A percentile compares a stretch with the other conserved stretches of the same genome.
Conservation (phyloP, 2,113 vertebrate species). For the Mandrillus leucophaeus region DNA sequence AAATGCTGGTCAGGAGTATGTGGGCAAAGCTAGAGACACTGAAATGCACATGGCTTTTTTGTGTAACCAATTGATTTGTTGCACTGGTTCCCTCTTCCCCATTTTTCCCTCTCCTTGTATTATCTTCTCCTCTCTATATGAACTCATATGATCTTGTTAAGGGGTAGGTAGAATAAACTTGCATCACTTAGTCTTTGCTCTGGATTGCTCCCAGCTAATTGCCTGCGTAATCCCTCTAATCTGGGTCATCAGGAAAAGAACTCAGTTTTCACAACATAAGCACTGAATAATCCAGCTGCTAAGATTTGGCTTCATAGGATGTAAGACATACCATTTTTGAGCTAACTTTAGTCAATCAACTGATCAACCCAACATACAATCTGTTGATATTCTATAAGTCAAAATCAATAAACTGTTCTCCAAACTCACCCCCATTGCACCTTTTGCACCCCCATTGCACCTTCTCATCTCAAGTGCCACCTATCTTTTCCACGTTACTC, state of each 20-base stretch:
- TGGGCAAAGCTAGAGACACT: background rate
- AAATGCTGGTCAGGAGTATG: background rate
- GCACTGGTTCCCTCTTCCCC: background rate
- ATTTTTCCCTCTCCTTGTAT: background rate
- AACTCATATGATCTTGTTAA: background rate
- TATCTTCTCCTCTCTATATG: background rate
- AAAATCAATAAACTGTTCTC: background rate
- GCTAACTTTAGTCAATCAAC: background rate
- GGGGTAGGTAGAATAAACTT: background rate
- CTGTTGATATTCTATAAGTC: background rate
- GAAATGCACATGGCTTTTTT: background rate
- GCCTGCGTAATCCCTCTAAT: background rate
- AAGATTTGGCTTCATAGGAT: background rate
- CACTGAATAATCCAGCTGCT: background rate
- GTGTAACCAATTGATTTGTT: background rate
- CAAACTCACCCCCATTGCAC: background rate
- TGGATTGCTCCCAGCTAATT: background rate
- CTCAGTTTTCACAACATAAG: background rate
- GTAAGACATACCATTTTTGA: background rate
- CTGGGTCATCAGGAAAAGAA: background rate
- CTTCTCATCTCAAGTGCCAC: background rate
- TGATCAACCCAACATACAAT: background rate
- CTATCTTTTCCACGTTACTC: background rate
- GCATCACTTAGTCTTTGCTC: background rate
- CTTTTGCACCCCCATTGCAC: background rate